Conservation (phyloP, 2,113 vertebrate species). For the Hydrolagus affinis region DNA sequence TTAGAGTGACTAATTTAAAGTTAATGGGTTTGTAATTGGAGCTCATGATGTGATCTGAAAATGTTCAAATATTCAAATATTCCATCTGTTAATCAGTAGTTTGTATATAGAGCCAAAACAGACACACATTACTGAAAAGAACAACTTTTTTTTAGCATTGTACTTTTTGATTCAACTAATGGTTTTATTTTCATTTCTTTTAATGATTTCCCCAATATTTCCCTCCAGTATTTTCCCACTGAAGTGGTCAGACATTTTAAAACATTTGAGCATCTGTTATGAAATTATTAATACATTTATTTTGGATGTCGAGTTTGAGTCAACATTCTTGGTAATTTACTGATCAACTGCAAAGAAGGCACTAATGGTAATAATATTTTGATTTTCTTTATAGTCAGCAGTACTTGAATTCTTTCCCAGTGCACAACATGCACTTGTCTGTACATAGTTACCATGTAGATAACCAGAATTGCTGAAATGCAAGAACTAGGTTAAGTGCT, state of each 20-base stretch:
- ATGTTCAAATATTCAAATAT: constrained; percentile 15
- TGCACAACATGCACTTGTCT: no score
- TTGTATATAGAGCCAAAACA: neutral
- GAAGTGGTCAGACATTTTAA: neutral
- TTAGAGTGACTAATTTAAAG: constrained; percentile 20
- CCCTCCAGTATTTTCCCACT: neutral
- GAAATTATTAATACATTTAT: neutral
- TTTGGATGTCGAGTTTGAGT: neutral
- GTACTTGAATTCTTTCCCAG: no score
- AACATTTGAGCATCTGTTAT: neutral
- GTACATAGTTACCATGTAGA: no score
- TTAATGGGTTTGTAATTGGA: constrained; percentile 29
- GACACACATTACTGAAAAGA: neutral
- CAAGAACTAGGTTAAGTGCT: no score
- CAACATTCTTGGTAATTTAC: neutral
- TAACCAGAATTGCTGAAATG: no score
- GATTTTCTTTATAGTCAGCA: no score
- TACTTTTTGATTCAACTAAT: neutral
- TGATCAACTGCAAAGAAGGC: no score
- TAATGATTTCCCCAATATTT: neutral
- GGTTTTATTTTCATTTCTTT: neutral
- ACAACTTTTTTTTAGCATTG: constrained; percentile 3
- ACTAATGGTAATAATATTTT: no score
- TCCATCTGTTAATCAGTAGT: constrained; percentile 6
- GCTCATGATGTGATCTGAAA: constrained; percentile 6